These are phyloP conservation scores for Rhynchotus rufescens DNA, from an alignment of 2,797 vertebrate genomes.

Conservation along the genomic window DNA sequence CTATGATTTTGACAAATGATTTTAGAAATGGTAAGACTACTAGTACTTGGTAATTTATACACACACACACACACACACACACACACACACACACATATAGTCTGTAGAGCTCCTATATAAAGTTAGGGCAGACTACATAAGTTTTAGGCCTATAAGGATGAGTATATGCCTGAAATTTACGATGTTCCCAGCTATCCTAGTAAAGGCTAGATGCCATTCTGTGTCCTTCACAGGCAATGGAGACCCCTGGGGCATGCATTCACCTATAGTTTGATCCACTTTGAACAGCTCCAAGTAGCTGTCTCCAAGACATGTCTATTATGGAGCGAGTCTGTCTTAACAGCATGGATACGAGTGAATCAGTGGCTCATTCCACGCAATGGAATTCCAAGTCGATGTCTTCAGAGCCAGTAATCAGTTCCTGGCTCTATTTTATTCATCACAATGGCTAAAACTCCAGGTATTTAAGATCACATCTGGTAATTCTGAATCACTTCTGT, in stretches of 20 bases:
- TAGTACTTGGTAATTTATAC: background rate
- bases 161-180: background rate
- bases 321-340: background rate
- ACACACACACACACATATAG: no score
- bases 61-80: no score
- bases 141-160: background rate
- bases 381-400: no score
- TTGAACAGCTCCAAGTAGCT: background rate
- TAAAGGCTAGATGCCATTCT: background rate
- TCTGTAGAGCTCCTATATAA: background rate
- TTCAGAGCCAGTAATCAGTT: background rate
- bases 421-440: background rate
- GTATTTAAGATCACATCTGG: background rate
- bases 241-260: background rate
- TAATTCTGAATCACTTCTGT: background rate
- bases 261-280: background rate
- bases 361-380: background rate
- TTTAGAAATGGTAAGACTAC: background rate
- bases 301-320: background rate
- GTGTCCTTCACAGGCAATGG: background rate
- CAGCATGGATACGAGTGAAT: rapidly evolving
- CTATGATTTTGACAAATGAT: background rate
- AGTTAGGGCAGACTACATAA: background rate
- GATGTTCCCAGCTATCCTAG: background rate
- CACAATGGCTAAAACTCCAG: background rate